phyloP scores from a whole-genome alignment of 2,113 vertebrate genomes.

The Alligator sinensis region DNA sequence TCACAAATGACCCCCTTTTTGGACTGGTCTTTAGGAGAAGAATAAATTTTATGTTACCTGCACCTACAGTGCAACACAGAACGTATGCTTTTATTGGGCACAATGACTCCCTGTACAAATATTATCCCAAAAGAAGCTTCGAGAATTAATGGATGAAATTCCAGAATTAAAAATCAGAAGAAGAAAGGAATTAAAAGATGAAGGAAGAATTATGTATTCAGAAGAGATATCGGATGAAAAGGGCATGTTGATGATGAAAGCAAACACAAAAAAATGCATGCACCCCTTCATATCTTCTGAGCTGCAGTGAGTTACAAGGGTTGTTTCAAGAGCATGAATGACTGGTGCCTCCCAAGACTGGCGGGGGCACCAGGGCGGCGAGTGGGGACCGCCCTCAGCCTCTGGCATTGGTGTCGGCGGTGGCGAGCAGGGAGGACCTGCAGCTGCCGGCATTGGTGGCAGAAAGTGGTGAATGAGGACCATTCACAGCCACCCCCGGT shows the following conservation, averaged over 20 bases:
- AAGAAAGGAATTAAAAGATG: not conserved
- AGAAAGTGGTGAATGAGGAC: too few species aligned
- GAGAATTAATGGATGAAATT: not conserved
- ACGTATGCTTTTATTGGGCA: rapidly evolving
- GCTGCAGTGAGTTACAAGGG: rapidly evolving
- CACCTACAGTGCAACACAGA: not conserved
- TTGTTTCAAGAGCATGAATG: not conserved
- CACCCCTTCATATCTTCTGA: not conserved
- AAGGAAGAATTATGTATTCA: not conserved
- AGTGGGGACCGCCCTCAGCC: too few species aligned
- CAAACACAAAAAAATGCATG: not conserved
- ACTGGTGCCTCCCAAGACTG: too few species aligned
- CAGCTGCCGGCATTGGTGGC: too few species aligned
- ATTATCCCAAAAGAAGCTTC: not conserved
- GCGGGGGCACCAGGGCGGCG: too few species aligned
- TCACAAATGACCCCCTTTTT: not conserved
- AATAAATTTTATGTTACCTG: not conserved
- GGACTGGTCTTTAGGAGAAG: not conserved
- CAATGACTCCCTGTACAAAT: not conserved
- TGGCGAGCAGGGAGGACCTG: too few species aligned
- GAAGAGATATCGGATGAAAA: not conserved
- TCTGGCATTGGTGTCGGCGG: too few species aligned
- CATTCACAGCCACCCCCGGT: too few species aligned
- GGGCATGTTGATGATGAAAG: not conserved
- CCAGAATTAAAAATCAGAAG: not conserved